Conservation (phyloP, 2,797 vertebrate genomes). For the Micrastur ruficollis region DNA sequence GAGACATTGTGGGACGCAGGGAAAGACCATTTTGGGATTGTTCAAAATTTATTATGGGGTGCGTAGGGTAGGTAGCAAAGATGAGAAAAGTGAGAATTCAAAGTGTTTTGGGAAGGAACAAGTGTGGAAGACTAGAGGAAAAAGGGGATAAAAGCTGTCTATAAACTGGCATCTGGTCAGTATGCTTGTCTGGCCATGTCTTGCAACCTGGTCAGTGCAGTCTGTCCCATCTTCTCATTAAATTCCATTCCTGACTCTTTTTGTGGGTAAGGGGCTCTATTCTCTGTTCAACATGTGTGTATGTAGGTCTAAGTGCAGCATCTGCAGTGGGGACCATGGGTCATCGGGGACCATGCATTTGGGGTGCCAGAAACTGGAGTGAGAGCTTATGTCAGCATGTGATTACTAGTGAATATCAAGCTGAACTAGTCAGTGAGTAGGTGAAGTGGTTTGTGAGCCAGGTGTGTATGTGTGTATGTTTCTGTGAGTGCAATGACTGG, state of each 20-base stretch:
- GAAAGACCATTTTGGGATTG: background rate
- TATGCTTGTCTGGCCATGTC: background rate
- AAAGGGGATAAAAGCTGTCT: background rate
- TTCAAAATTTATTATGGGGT: background rate
- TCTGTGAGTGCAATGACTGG: rapidly evolving
- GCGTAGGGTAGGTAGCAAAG: background rate
- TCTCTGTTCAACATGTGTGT: background rate
- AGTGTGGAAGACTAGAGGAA: background rate
- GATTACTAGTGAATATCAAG: background rate
- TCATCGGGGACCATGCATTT: too few species aligned
- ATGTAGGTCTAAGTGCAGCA: background rate
- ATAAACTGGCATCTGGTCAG: background rate
- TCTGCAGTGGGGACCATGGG: background rate
- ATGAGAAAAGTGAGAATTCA: background rate
- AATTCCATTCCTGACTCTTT: background rate
- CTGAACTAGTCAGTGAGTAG: rapidly evolving
- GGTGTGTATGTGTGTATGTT: background rate
- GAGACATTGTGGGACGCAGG: background rate
- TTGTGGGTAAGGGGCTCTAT: background rate
- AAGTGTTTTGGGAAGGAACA: background rate
- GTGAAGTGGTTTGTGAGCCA: background rate
- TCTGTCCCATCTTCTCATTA: background rate
- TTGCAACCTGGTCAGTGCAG: background rate
- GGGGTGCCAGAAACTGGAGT: background rate
- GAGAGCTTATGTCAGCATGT: background rate